Evolutionary conservation across 2,888 invertebrate genomes (phyloP), one percentile per base, ranked within the genome.

Genomic region (Stenurella melanura): DNA sequence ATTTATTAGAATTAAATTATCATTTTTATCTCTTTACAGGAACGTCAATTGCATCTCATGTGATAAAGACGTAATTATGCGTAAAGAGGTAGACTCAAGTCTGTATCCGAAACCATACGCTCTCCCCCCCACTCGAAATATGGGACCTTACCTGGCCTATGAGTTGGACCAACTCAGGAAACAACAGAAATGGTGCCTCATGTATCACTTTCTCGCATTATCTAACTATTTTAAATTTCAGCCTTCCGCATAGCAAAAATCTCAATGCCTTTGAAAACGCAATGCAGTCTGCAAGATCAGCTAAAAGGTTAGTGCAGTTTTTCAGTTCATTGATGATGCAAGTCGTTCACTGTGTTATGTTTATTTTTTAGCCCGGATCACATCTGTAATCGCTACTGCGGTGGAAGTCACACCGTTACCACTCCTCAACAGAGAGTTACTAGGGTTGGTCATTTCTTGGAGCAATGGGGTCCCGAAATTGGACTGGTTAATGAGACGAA

Each of bases 31-130:
- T 54, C 50, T 68, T 80, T 84, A 69, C 77, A 94, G 94, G 83
- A 93, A 95, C 81, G 92, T 95, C 17, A 93, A 94, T 81, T 96
- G 95, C 85, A 92, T 96, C 84, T 95, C 95, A 0, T 96, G 96
- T 84, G 94, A 95, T 83, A 94, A 94, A 50, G 92, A 93, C 30
- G 95, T 93, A 0, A 92, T 94, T 4, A 95, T 96, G 95, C 89
- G 90, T 21, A 92, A 91, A 86, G 91, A 93, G 17, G 90, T 92
- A 56, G 87, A 90, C 26, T 85, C 90, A 0, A 85, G 91, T 0
- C 85, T 91, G 68, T 86, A 89, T 61, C 92, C 92, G 0, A 88
- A 89, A 34, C 86, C 91, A 54, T 91, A 91, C 7, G 90, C 92
- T 0, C 84, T 94, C 79, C 92, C 93, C 0, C 92, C 92, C 0